A percentile compares a stretch with the other conserved stretches of the same genome.
Evolutionary conservation across 2,888 invertebrate genomes (phyloP).

Genomic region (Protophormia terraenovae): DNA sequence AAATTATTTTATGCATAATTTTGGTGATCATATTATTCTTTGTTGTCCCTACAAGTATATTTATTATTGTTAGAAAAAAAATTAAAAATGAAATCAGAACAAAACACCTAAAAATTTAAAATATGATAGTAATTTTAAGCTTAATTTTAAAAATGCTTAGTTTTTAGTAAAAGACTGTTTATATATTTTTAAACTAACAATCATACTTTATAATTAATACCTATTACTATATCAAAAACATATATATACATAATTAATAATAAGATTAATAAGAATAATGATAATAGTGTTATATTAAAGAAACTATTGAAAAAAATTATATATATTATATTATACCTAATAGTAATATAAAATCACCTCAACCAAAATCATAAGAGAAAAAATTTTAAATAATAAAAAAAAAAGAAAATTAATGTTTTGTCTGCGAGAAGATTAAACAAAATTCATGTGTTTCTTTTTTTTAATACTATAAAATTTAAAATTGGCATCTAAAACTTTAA

Average conservation of each 20-base stretch:
- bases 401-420: conserved; percentile 71
- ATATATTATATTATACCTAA: conserved; percentile 35
- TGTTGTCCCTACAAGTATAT: conserved; percentile 6
- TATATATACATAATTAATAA: conserved; percentile 21
- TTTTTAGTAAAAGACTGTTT: conserved; percentile 65
- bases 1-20: neutral
- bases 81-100: neutral
- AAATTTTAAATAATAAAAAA: conserved; percentile 59
- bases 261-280: conserved; percentile 27
- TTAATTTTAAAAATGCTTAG: conserved; percentile 54
- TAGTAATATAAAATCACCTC: conserved; percentile 55
- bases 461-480: conserved; percentile 49
- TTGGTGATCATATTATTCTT: neutral
- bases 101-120: neutral
- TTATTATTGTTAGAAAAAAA: conserved; percentile 43
- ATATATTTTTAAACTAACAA: conserved; percentile 61
- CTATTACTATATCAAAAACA: neutral
- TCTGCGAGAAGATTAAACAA: conserved; percentile 76
- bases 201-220: conserved; percentile 42
- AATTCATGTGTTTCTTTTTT: conserved; percentile 76
- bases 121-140: conserved; percentile 41
- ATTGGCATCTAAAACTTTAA: conserved; percentile 50
- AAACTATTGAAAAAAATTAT: conserved; percentile 32
- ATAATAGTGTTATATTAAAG: neutral
- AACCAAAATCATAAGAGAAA: conserved; percentile 66